These are phyloP conservation scores for Periophthalmodon schlosseri DNA, from an alignment of 2,113 vertebrate genomes.

Conservation along the genomic window DNA sequence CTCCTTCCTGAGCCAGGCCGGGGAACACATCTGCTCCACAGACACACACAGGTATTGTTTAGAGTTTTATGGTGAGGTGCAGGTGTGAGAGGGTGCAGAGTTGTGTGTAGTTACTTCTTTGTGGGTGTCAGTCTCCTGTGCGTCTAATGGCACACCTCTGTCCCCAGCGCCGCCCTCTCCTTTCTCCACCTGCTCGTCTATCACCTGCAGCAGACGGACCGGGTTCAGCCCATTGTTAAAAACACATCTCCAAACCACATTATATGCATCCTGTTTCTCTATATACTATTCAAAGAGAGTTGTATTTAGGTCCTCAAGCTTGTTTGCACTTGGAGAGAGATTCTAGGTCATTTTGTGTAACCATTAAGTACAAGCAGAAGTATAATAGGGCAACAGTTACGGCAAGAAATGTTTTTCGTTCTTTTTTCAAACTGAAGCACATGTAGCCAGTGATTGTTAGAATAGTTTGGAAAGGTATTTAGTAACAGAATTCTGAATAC, in stretches of 20 bases:
- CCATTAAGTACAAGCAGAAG: neutral
- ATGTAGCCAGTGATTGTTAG: no score
- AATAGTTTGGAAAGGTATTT: no score
- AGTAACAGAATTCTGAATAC: neutral
- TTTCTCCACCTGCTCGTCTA: conserved; percentile 85
- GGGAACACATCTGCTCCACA: conserved; percentile 85
- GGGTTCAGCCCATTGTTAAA: neutral
- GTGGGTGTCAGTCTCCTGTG: conserved; percentile 69
- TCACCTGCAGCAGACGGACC: conserved; percentile 59
- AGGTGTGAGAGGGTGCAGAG: neutral
- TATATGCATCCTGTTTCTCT: neutral
- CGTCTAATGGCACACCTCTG: conserved; percentile 37
- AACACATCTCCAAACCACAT: neutral
- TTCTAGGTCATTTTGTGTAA: neutral
- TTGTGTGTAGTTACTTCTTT: conserved; percentile 76
- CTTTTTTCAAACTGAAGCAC: neutral
- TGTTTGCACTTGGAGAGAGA: neutral
- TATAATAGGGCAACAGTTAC: neutral
- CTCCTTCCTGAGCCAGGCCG: conserved; percentile 88
- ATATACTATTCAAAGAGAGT: neutral
- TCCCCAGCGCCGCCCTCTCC: conserved; percentile 48
- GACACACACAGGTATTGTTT: conserved; percentile 22
- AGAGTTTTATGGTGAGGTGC: neutral
- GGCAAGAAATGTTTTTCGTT: neutral
- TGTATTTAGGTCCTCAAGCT: neutral